Conservation (phyloP, 2,888 invertebrate species). For the Alsophila aescularia region DNA sequence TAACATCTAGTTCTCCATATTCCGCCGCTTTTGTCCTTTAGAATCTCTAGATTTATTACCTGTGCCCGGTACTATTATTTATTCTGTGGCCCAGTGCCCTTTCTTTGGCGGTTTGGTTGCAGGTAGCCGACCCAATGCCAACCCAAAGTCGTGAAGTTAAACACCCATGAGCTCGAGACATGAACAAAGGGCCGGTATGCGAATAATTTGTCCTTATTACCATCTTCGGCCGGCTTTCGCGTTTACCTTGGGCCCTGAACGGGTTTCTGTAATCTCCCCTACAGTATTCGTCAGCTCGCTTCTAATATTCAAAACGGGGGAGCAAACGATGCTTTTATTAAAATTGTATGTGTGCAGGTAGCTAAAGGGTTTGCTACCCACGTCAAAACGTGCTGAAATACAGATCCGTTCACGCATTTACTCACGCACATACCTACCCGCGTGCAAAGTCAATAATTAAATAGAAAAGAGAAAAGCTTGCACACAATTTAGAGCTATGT, state of each 20-base stretch:
- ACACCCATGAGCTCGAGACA: conserved; percentile 69
- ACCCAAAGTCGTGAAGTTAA: conserved; percentile 50
- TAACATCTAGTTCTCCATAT: conserved; percentile 3
- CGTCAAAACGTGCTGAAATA: conserved; percentile 30
- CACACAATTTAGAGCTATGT: conserved; percentile 10
- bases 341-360: conserved; percentile 42
- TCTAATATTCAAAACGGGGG: conserved; percentile 45
- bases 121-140: conserved; percentile 63
- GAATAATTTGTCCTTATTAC: conserved; percentile 75
- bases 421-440: conserved; percentile 20
- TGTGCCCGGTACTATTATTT: conserved; percentile 12
- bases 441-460: conserved; percentile 20
- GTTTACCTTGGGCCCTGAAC: conserved; percentile 76
- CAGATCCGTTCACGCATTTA: conserved; percentile 18
- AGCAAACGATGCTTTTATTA: conserved; percentile 46
- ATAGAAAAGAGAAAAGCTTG: conserved; percentile 19
- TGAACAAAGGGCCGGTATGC: conserved; percentile 76
- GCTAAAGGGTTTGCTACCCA: conserved; percentile 28
- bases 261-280: conserved; percentile 68
- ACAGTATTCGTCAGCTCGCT: conserved; percentile 39
- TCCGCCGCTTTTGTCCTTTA: conserved; percentile 1
- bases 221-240: conserved; percentile 61
- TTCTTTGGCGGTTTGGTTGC: conserved; percentile 38
- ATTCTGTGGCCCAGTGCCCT: conserved; percentile 14
- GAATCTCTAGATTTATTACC: conserved; percentile 23